Evolutionary conservation across 2,888 invertebrate species (phyloP), one percentile per base, ranked within the genome.

Genomic region (Hyppa rectilinea): DNA sequence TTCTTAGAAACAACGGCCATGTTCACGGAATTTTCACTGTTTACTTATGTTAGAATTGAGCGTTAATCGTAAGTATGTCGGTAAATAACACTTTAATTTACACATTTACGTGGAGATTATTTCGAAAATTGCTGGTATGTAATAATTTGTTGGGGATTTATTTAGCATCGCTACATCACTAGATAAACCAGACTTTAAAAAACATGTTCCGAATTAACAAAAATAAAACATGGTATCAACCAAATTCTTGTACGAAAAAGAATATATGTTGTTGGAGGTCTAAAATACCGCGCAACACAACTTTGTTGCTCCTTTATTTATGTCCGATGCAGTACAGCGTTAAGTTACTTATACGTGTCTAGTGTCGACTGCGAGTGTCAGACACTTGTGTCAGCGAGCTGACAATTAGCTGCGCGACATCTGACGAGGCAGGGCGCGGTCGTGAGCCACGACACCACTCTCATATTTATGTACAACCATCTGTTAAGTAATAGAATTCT

Each of bases 361-460:
- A 77, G 80, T 82, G 82, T 80, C 77, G 78, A 81, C 56, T 68
- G 78, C 63, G 60, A 64, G 56, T 77, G 82, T 81, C 72, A 70
- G 78, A 82, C 70, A 84, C 78, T 76, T 66, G 82, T 84, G 87
- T 86, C 86, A 84, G 81, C 73, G 47, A 78, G 81, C 85, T 87
- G 88, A 87, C 88, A 87, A 85, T 82, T 85, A 85, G 82, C 86
- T 70, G 77, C 68, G 86, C 82, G 84, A 85, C 81, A 83, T 83
- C 81, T 81, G 83, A 85, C 81, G 80, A 83, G 81, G 47, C 56
- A 62, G 72, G 85, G 81, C 82, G 72, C 76, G 74, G 77, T 87
- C 89, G 88, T 89, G 88, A 88, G 78, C 82, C 87, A 89, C 88
- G 87, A 85, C 77, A 69, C 65, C 47, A 75, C 84, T 72, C 63